Percentiles rank a stretch among this genome's conserved stretches.
These are phyloP conservation scores for Gandaritis pyraliata DNA, from an alignment of 2,888 invertebrate genomes.

Conservation along the genomic window DNA sequence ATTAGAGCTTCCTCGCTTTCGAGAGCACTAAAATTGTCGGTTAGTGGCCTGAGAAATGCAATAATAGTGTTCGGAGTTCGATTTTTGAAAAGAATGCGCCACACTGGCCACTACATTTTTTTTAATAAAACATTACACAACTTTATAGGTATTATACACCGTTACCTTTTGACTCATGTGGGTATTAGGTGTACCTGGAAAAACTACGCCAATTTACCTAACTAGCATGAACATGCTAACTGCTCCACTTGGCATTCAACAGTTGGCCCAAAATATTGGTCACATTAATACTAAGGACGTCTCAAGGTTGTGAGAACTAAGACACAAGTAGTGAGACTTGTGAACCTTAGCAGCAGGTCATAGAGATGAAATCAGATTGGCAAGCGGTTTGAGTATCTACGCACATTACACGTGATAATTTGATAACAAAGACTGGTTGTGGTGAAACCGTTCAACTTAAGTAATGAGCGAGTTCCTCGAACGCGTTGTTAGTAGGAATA, in stretches of 20 bases:
- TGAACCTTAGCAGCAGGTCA: constrained; percentile 19
- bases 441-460: constrained; percentile 47
- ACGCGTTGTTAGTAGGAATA: constrained; percentile 60
- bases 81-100: too few relatives aligned
- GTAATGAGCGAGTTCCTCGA: constrained; percentile 68
- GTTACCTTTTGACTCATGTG: constrained; percentile 21
- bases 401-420: constrained; percentile 57
- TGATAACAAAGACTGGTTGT: constrained; percentile 66
- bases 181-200: constrained; percentile 31
- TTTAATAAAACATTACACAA: too few relatives aligned
- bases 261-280: constrained; percentile 40
- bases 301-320: constrained; percentile 53
- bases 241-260: constrained; percentile 26
- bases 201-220: constrained; percentile 35
- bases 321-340: background rate
- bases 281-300: constrained; percentile 40
- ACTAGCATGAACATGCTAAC: constrained; percentile 19
- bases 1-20: too few relatives aligned
- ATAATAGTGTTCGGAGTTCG: too few relatives aligned
- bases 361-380: constrained; percentile 26
- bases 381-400: constrained; percentile 14
- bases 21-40: too few relatives aligned
- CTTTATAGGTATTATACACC: too few relatives aligned
- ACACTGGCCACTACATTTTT: too few relatives aligned
- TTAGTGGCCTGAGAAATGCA: too few relatives aligned